phyloP scores from a whole-genome alignment of 2,797 vertebrate genomes.

The Coendou prehensilis region DNA sequence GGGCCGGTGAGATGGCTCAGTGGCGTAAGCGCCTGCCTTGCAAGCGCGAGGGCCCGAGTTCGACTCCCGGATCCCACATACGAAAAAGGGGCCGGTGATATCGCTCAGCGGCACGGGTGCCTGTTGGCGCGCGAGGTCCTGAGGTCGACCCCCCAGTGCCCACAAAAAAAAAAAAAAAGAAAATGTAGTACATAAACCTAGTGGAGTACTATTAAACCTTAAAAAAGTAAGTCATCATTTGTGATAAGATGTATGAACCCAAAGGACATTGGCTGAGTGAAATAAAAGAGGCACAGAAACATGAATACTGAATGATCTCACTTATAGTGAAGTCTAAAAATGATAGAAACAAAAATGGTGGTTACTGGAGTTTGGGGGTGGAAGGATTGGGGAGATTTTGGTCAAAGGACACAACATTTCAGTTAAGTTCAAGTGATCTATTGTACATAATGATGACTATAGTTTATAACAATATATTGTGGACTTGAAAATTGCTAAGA shows the following conservation, averaged over 20 bases:
- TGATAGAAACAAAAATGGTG: neutral
- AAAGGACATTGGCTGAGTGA: neutral
- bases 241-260: neutral
- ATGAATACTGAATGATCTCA: neutral
- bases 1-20: no score
- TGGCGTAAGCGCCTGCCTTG: no score
- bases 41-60: no score
- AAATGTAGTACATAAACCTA: neutral
- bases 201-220: neutral
- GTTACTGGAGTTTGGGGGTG: neutral
- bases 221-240: neutral
- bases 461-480: neutral
- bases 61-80: no score
- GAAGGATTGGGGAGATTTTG: neutral
- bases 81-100: no score
- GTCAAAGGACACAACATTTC: neutral
- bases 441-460: neutral
- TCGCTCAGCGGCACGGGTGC: no score
- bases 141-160: no score
- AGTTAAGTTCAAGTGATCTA: neutral
- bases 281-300: neutral
- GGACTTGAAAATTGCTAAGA: neutral
- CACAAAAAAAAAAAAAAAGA: neutral
- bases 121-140: no score
- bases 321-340: neutral